Evolutionary conservation across 2,888 invertebrate species (phyloP).

Genomic region (Hybos culiciformis): DNA sequence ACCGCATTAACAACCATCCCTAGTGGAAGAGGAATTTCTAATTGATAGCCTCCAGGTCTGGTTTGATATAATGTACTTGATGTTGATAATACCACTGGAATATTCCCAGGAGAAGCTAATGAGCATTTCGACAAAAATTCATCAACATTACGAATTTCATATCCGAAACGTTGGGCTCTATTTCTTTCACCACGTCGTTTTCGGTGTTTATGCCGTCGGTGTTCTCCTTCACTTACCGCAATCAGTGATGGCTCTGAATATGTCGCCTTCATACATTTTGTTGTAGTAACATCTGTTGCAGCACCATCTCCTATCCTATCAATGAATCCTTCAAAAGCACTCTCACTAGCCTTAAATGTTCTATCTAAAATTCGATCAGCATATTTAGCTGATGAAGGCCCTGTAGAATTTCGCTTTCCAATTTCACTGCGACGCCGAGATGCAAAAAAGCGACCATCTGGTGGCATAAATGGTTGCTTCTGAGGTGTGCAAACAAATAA

Average conservation of each 20-base stretch:
- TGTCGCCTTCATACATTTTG: constrained; percentile 27
- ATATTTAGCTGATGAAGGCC: background rate
- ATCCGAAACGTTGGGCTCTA: constrained; percentile 46
- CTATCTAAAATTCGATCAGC: background rate
- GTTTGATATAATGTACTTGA: constrained; percentile 63
- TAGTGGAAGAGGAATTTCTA: constrained; percentile 54
- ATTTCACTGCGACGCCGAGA: constrained; percentile 13
- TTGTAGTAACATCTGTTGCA: constrained; percentile 13
- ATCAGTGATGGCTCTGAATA: constrained; percentile 34
- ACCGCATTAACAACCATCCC: constrained; percentile 80
- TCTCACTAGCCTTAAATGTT: constrained; percentile 13
- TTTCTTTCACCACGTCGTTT: constrained; percentile 31
- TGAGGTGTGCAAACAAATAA: constrained; percentile 33
- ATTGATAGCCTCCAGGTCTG: constrained; percentile 50
- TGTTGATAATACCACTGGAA: constrained; percentile 67
- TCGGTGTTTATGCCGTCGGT: constrained; percentile 31
- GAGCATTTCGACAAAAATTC: constrained; percentile 67
- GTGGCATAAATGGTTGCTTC: constrained; percentile 22
- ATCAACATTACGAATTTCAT: constrained; percentile 68
- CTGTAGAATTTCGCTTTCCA: background rate
- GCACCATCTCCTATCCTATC: constrained; percentile 17
- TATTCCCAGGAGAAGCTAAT: constrained; percentile 67
- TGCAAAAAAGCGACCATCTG: constrained; percentile 2
- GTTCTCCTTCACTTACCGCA: constrained; percentile 29
- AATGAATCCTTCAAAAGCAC: constrained; percentile 15